phyloP scores from a whole-genome alignment of 1,140 invertebrate genomes.

The Ericerus pela region DNA sequence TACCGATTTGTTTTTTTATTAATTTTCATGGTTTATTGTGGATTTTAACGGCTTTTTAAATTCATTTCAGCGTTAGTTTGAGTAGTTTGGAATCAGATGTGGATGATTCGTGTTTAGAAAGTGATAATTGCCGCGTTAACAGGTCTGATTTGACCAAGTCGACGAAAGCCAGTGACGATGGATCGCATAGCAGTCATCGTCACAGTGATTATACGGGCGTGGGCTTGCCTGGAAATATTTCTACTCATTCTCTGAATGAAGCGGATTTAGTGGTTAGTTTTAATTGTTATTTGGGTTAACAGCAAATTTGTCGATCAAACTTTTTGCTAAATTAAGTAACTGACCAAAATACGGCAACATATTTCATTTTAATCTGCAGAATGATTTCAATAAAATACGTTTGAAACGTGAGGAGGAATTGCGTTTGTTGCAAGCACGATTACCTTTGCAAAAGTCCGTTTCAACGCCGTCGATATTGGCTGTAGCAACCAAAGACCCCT shows the following conservation, averaged over 20 bases:
- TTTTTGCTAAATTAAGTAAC: slow-evolving; percentile 13
- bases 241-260: slow-evolving; percentile 70
- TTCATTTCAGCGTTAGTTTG: slow-evolving; percentile 44
- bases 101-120: slow-evolving; percentile 40
- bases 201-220: slow-evolving; percentile 15
- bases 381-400: slow-evolving; percentile 43
- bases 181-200: slow-evolving; percentile 19
- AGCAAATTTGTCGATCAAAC: background rate
- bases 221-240: slow-evolving; percentile 43
- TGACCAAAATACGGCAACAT: slow-evolving; percentile 20
- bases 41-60: no score
- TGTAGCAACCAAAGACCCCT: slow-evolving; percentile 26
- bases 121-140: slow-evolving; percentile 20
- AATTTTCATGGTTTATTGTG: background rate
- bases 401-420: slow-evolving; percentile 42
- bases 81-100: slow-evolving; percentile 58
- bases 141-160: slow-evolving; percentile 9
- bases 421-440: slow-evolving; percentile 47
- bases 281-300: background rate
- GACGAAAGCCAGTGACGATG: slow-evolving; percentile 31
- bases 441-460: slow-evolving; percentile 76
- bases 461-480: slow-evolving; percentile 77
- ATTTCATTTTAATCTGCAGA: slow-evolving; percentile 29
- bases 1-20: no score
- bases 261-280: slow-evolving; percentile 53